Base-by-base conservation (phyloP, 2,888 invertebrate species). In the Agrochola lota region DNA sequence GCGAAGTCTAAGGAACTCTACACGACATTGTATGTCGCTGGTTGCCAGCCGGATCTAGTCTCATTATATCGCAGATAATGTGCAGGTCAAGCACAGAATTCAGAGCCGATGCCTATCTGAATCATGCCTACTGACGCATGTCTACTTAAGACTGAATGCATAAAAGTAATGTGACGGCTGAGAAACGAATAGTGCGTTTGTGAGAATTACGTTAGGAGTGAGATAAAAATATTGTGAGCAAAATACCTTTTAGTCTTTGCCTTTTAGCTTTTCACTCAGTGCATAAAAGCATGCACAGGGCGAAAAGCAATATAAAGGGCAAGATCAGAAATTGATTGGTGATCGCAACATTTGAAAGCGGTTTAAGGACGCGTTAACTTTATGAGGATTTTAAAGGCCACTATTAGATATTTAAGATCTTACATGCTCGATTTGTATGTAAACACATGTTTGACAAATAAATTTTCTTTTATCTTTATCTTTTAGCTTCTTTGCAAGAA, bases 31-130 rank as follows among this genome's bases (percentile, higher is more conserved):
- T 87, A 87, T 59, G 60, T 77, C 83, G 76, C 74, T 86, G 78
- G 94, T 95, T 92, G 90, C 92, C 90, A 93, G 88, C 92, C 94
- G 94, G 94, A 94, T 90, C 89, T 86, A 89, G 84, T 74, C 84
- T 66, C 57, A 52, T 64, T 85, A 88, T 81, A 86, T 91, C 76
- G 71, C 71, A 74, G 91, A 93, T 91, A 92, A 84, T 79, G 85
- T 87, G 86, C 90, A 91, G 94, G 92, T 93, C 93, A 94, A 87
- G 85, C 88, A 71, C 77, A 75, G 79, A 81, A 88, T 85, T 85
- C 88, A 90, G 91, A 91, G 89, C 77, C 83, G 87, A 87, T 86
- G 30, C 72, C 69, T 83, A 87, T 87, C 80, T 26, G n/a, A 59
- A 68, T 62, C 67, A 75, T 74, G 73, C 78, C 66, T 59, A 75